A percentile compares a stretch with the other conserved stretches of the same genome.
Conservation (phyloP, 2,888 invertebrate species). For the Chaetogeoica ovagalla region DNA sequence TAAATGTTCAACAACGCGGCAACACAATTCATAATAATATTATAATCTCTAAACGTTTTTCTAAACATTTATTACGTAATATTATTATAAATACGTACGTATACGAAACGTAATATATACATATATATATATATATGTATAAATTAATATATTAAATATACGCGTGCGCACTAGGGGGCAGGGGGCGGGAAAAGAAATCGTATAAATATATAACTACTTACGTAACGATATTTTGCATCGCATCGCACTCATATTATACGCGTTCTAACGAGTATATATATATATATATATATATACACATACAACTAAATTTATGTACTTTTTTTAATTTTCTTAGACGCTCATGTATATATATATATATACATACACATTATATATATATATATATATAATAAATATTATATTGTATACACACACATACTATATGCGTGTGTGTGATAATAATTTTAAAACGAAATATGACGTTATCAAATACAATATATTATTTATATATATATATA, state of each 20-base stretch:
- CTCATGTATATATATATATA: background rate
- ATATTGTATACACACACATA: conserved; percentile 6
- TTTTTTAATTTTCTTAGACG: conserved; percentile 17
- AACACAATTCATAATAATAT: too few relatives aligned
- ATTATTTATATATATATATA: too few relatives aligned
- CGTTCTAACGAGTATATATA: background rate
- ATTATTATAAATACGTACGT: too few relatives aligned
- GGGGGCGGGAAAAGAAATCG: background rate
- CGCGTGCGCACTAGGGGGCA: too few relatives aligned
- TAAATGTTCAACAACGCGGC: too few relatives aligned
- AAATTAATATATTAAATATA: conserved; percentile 8
- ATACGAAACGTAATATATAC: too few relatives aligned
- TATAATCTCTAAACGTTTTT: too few relatives aligned
- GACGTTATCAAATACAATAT: conserved; percentile 23
- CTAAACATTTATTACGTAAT: too few relatives aligned
- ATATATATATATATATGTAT: background rate
- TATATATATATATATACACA: background rate
- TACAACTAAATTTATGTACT: background rate
- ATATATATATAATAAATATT: too few relatives aligned
- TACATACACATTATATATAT: background rate
- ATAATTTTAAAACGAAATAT: conserved; percentile 35
- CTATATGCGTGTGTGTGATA: background rate
- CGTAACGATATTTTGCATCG: conserved; percentile 11
- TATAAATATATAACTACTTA: background rate
- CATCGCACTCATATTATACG: background rate